These are phyloP conservation scores for Marasmarcha lunaedactyla DNA, from an alignment of 2,888 invertebrate species.

Conservation along the genomic window DNA sequence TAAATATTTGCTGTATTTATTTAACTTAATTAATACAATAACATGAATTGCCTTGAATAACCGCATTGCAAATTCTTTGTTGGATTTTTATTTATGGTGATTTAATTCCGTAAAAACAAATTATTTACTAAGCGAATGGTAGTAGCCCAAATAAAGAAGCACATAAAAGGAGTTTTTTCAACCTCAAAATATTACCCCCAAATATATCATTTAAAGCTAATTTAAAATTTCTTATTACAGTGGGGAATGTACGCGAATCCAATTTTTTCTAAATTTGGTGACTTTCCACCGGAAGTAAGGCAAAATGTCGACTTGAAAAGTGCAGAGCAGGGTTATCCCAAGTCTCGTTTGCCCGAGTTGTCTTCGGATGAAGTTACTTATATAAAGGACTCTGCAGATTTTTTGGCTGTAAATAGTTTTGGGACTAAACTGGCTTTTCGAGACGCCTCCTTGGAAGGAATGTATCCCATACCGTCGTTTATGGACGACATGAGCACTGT, in stretches of 20 bases:
- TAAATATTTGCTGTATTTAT: no score
- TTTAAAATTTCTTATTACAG: constrained; percentile 24
- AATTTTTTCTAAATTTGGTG: constrained; percentile 65
- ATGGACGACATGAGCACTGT: constrained; percentile 40
- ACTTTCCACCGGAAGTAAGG: constrained; percentile 72
- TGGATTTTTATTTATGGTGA: no score
- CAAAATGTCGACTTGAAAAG: constrained; percentile 66
- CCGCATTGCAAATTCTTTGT: no score
- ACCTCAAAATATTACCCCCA: no score
- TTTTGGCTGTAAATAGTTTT: constrained; percentile 76
- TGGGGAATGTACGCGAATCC: constrained; percentile 54
- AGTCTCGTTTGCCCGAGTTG: constrained; percentile 70
- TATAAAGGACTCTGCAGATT: constrained; percentile 74
- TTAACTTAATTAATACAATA: no score
- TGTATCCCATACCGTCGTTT: constrained; percentile 43
- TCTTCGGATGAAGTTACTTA: constrained; percentile 65
- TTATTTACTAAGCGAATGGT: no score
- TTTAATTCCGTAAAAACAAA: no score
- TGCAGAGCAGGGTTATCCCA: constrained; percentile 61
- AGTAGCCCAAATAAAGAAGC: no score
- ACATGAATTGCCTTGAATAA: no score
- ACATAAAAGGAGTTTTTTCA: no score
- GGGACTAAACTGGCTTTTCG: constrained; percentile 54
- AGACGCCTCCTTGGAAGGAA: constrained; percentile 39
- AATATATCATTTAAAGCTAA: no score